A percentile compares a stretch with the other conserved stretches of the same genome.
Evolutionary conservation across 2,113 vertebrate genomes (phyloP).

Genomic region (Clupea harengus): DNA sequence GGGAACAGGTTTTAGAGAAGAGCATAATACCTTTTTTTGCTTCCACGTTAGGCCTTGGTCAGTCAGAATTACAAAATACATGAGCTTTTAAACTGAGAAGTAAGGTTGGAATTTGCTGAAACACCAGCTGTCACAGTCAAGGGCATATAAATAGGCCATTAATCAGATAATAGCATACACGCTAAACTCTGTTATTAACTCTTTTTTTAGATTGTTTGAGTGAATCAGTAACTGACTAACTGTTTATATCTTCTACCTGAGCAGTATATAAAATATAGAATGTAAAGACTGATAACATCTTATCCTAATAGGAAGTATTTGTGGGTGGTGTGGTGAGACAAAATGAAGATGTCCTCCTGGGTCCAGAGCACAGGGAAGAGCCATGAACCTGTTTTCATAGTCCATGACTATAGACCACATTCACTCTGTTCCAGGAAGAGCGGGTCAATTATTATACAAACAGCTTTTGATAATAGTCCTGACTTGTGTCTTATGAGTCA

Average conservation of each 20-base stretch:
- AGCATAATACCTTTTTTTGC: not conserved
- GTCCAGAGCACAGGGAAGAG: not conserved
- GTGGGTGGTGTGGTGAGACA: not conserved
- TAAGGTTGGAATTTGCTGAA: not conserved
- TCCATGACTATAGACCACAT: not conserved
- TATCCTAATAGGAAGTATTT: not conserved
- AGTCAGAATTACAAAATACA: not conserved
- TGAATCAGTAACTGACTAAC: too few species aligned
- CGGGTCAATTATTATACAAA: not conserved
- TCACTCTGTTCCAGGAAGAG: not conserved
- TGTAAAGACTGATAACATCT: not conserved
- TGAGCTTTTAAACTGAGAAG: not conserved
- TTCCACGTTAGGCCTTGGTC: not conserved
- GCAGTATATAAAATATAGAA: not conserved
- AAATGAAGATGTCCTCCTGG: not conserved
- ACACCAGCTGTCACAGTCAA: not conserved
- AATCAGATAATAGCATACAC: not conserved
- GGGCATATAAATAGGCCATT: slow-evolving; percentile 1
- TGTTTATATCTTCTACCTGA: not conserved
- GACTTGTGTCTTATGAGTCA: too few species aligned
- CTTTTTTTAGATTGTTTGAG: not conserved
- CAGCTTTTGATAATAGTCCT: not conserved
- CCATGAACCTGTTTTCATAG: not conserved
- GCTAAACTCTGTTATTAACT: not conserved
- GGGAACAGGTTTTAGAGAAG: not conserved